Percentiles rank a stretch among this genome's conserved stretches.
These are phyloP conservation scores for Xerus rutilus DNA, from an alignment of 2,797 vertebrate species.

Conservation along the genomic window DNA sequence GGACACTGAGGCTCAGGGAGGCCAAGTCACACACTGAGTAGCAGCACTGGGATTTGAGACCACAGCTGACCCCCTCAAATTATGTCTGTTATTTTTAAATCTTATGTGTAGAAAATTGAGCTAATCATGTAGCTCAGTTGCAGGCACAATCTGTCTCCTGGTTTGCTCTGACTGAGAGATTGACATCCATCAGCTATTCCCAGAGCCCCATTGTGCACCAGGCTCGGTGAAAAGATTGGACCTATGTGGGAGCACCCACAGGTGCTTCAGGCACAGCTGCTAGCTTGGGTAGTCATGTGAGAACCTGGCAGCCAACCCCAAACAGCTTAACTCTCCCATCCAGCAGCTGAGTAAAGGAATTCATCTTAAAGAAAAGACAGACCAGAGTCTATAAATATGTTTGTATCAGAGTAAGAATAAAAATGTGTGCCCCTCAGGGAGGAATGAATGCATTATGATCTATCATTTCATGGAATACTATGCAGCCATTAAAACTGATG, in stretches of 20 bases:
- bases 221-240: neutral
- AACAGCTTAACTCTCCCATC: neutral
- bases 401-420: neutral
- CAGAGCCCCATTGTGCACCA: neutral
- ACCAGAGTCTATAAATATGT: neutral
- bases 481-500: constrained; percentile 16
- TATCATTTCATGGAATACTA: constrained; percentile 14
- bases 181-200: neutral
- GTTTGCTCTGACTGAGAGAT: neutral
- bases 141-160: neutral
- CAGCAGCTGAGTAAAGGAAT: neutral
- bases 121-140: neutral
- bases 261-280: neutral
- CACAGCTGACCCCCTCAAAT: neutral
- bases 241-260: fast-evolving
- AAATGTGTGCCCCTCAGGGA: neutral
- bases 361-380: constrained; percentile 8
- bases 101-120: neutral
- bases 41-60: neutral
- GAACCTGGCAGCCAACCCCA: too few relatives aligned
- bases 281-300: neutral
- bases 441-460: neutral
- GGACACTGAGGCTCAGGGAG: neutral
- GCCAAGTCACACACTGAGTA: neutral
- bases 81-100: neutral